Conservation (phyloP, 1,140 invertebrate species). For the Campodea augens region DNA sequence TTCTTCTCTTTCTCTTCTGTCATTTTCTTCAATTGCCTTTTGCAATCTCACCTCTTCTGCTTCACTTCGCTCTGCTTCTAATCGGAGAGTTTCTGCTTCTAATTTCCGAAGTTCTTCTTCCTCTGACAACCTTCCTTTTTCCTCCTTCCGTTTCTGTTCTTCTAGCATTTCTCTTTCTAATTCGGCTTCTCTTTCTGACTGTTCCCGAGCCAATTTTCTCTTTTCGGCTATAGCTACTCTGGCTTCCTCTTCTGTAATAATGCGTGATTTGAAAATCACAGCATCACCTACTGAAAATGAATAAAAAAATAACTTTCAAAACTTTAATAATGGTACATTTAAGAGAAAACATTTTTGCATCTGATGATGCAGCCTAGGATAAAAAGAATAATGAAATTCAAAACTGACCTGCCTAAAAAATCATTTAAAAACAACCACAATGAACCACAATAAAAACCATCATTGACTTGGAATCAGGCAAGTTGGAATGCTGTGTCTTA, state of each 20-base stretch:
- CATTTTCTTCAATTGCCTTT: slow-evolving; percentile 40
- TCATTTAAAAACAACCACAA: no score
- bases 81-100: slow-evolving; percentile 50
- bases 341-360: no score
- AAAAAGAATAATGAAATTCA: no score
- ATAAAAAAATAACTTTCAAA: neutral
- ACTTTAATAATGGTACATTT: no score
- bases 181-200: slow-evolving; percentile 68
- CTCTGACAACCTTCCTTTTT: slow-evolving; percentile 50
- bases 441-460: no score
- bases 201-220: slow-evolving; percentile 57
- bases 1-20: slow-evolving; percentile 9
- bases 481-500: no score
- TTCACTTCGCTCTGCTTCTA: slow-evolving; percentile 45
- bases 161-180: slow-evolving; percentile 47
- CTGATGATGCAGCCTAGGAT: no score
- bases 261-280: slow-evolving; percentile 46
- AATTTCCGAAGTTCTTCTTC: slow-evolving; percentile 57
- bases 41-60: slow-evolving; percentile 52
- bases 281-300: slow-evolving; percentile 36
- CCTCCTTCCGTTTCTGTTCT: slow-evolving; percentile 48
- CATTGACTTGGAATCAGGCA: no score
- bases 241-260: slow-evolving; percentile 72
- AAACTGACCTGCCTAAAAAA: no score
- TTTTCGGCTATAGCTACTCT: slow-evolving; percentile 74